phyloP scores from a whole-genome alignment of 2,797 vertebrate genomes.

The Falco rusticolus region DNA sequence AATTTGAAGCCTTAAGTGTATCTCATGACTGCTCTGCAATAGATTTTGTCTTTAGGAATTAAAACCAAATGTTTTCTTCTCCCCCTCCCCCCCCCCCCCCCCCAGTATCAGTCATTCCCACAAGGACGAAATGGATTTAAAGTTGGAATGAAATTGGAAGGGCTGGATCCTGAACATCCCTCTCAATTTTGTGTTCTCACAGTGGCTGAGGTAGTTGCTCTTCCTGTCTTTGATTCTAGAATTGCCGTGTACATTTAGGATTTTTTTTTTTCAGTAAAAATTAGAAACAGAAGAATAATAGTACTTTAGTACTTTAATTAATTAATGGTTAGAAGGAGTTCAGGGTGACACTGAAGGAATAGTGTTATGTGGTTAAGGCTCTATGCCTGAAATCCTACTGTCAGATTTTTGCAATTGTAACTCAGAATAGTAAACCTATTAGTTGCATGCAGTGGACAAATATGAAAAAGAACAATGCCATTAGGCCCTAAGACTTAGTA shows the following conservation, averaged over 20 bases:
- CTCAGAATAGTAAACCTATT: neutral
- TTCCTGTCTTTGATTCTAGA: neutral
- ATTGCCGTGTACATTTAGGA: neutral
- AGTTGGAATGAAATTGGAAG: constrained; percentile 93
- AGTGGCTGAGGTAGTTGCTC: constrained; percentile 85
- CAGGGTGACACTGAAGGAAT: neutral
- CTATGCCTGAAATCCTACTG: neutral
- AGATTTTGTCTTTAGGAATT: neutral
- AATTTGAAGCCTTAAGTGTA: neutral
- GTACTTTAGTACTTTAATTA: neutral
- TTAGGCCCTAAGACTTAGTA: neutral
- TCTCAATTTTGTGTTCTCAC: constrained; percentile 90
- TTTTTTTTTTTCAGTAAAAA: neutral
- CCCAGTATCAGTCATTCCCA: constrained; percentile 89
- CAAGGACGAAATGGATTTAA: constrained; percentile 91
- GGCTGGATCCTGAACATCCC: constrained; percentile 89
- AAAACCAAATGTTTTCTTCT: neutral
- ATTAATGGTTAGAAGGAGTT: neutral
- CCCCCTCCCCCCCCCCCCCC: neutral
- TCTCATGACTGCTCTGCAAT: neutral
- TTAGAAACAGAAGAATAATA: neutral
- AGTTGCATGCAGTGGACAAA: neutral
- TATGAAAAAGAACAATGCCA: neutral
- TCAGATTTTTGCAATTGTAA: neutral
- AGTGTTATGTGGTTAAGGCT: neutral